phyloP scores from a whole-genome alignment of 2,888 invertebrate genomes.

The Noctua janthina region DNA sequence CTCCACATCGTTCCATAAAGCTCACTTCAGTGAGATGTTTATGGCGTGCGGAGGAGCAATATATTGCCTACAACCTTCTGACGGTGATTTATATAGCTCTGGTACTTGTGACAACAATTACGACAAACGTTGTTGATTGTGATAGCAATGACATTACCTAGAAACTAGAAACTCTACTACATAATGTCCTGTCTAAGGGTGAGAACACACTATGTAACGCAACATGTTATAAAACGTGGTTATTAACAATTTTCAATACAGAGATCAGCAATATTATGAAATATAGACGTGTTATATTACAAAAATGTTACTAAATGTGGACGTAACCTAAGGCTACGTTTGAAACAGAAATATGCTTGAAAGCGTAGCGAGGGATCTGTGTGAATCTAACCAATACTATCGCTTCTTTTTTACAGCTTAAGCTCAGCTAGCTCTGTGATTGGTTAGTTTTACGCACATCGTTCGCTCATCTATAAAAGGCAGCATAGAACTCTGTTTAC shows the following conservation, averaged over 20 bases:
- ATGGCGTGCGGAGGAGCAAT: slow-evolving; percentile 58
- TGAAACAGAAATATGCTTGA: neutral
- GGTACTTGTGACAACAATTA: slow-evolving; percentile 65
- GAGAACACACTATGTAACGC: neutral
- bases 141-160: slow-evolving; percentile 46
- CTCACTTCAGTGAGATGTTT: slow-evolving; percentile 64
- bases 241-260: neutral
- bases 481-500: neutral
- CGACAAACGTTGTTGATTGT: slow-evolving; percentile 56
- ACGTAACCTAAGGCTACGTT: neutral
- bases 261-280: neutral
- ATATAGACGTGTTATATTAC: too few species aligned
- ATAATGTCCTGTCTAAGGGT: slow-evolving; percentile 8
- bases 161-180: slow-evolving; percentile 17
- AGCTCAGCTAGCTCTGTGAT: neutral
- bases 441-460: neutral
- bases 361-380: neutral
- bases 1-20: slow-evolving; percentile 56
- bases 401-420: neutral
- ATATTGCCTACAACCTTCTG: slow-evolving; percentile 58
- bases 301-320: too few species aligned
- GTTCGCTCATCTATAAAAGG: neutral
- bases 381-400: neutral
- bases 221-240: neutral
- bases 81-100: slow-evolving; percentile 61